These are phyloP conservation scores for Egretta garzetta DNA, from an alignment of 2,113 vertebrate species.

Conservation along the genomic window DNA sequence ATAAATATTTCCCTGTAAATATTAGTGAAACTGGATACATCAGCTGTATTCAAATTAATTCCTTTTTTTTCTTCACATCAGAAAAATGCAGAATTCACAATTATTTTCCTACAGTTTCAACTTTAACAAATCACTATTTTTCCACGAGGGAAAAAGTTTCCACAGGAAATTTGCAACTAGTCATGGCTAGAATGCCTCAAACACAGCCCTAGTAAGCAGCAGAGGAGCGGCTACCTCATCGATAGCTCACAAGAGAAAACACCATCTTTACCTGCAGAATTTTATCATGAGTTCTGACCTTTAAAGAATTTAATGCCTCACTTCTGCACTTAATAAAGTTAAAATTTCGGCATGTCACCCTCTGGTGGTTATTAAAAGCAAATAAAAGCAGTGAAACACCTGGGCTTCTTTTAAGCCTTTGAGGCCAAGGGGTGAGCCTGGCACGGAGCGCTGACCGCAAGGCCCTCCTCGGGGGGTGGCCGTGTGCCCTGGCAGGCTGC, in stretches of 20 bases:
- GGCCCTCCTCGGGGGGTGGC: background rate
- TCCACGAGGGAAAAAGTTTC: background rate
- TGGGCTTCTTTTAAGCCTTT: fast-evolving
- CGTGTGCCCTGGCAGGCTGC: fast-evolving
- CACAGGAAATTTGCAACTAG: background rate
- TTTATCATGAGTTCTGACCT: background rate
- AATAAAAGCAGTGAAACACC: background rate
- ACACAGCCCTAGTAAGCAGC: background rate
- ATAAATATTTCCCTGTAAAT: background rate
- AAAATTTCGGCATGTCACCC: background rate
- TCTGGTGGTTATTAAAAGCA: background rate
- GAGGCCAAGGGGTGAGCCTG: fast-evolving
- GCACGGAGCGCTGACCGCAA: fast-evolving
- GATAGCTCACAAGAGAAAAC: background rate
- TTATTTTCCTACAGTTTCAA: background rate
- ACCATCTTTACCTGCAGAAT: background rate
- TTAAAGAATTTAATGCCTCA: fast-evolving
- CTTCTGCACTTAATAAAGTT: background rate
- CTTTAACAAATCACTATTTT: background rate
- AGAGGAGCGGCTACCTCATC: fast-evolving
- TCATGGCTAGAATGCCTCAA: background rate
- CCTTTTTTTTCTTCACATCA: background rate
- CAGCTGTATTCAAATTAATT: background rate
- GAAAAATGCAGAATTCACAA: background rate
- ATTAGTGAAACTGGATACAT: background rate